phyloP scores from a whole-genome alignment of 1,140 invertebrate species.

The Ceratoteleas bidentatus region DNA sequence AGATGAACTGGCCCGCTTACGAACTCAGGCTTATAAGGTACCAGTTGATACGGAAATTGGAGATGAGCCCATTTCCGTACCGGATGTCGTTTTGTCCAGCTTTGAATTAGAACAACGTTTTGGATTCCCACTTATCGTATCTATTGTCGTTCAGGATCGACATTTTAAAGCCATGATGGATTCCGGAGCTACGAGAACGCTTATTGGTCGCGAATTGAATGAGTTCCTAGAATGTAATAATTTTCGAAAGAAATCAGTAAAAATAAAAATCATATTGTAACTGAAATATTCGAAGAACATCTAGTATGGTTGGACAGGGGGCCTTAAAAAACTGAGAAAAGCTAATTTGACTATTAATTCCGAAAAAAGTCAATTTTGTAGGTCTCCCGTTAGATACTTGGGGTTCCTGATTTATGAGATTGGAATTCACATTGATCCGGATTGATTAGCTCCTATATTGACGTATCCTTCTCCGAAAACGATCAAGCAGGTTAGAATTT shows the following conservation, averaged over 20 bases:
- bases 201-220: neutral
- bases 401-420: conserved; percentile 4
- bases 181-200: neutral
- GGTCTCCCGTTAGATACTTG: conserved; percentile 25
- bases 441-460: conserved; percentile 17
- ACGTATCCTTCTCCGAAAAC: conserved; percentile 51
- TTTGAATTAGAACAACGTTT: neutral
- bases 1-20: neutral
- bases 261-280: conserved; percentile 12
- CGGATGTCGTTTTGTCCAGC: neutral
- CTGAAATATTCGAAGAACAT: conserved; percentile 63
- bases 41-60: neutral
- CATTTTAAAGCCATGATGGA: neutral
- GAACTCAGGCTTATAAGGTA: neutral
- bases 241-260: neutral
- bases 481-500: conserved; percentile 42
- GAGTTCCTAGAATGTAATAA: neutral
- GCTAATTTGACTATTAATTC: conserved; percentile 24
- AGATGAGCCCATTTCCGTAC: neutral
- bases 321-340: neutral
- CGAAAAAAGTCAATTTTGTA: conserved; percentile 2
- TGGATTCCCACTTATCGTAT: neutral
- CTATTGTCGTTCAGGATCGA: neutral
- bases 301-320: conserved; percentile 13
- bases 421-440: conserved; percentile 18